A percentile compares a stretch with the other conserved stretches of the same genome.
Evolutionary conservation across 1,140 invertebrate species (phyloP).

Genomic region (Ips nitidus): DNA sequence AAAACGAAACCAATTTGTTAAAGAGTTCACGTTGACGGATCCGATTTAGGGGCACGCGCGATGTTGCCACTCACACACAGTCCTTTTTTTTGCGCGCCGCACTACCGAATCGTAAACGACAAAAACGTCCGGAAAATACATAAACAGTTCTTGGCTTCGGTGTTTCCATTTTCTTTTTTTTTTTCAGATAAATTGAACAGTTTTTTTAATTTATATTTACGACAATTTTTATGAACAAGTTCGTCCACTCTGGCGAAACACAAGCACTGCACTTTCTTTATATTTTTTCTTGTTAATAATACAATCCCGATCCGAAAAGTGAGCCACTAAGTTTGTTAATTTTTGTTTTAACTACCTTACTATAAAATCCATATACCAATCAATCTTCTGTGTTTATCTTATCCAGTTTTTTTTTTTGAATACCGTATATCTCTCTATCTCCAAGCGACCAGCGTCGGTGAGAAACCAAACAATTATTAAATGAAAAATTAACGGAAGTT

Average conservation of each 20-base stretch:
- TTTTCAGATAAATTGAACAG: conserved; percentile 29
- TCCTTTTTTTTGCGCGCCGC: conserved; percentile 21
- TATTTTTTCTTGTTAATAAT: conserved; percentile 6
- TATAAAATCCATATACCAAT: conserved; percentile 50
- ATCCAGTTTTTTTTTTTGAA: neutral
- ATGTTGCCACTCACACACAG: conserved; percentile 23
- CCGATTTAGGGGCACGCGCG: conserved; percentile 17
- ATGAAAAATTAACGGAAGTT: conserved; percentile 18
- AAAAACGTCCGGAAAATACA: conserved; percentile 35
- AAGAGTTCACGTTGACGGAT: conserved; percentile 30
- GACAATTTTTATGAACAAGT: conserved; percentile 24
- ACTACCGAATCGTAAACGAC: conserved; percentile 20
- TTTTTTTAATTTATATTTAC: conserved; percentile 36
- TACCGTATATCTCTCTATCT: conserved; percentile 18
- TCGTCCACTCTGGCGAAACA: conserved; percentile 30
- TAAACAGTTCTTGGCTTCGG: conserved; percentile 14
- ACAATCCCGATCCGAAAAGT: conserved; percentile 48
- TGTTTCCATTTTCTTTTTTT: neutral
- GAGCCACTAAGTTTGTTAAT: conserved; percentile 47
- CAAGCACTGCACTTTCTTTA: conserved; percentile 35
- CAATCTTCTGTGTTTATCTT: conserved; percentile 29
- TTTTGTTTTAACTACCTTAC: conserved; percentile 45
- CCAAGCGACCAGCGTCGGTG: neutral
- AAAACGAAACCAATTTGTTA: conserved; percentile 27
- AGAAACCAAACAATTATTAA: conserved; percentile 32